Conservation (phyloP, 2,113 vertebrate species). For the Calidris pugnax region DNA sequence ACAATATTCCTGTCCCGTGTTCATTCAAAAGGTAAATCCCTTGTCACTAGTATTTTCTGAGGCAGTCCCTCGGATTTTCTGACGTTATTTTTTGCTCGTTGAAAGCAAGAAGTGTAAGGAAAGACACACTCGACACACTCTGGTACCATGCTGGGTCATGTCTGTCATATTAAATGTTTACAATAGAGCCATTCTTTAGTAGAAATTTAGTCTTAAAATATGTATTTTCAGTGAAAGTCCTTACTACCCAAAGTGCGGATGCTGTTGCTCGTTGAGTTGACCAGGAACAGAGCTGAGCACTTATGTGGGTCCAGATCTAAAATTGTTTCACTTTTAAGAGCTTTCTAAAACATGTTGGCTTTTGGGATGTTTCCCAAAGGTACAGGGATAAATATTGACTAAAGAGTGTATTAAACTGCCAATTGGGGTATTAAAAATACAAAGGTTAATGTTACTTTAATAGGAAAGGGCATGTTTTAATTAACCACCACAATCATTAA, state of each 20-base stretch:
- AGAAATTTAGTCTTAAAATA: neutral
- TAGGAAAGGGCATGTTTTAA: neutral
- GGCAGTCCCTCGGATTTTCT: neutral
- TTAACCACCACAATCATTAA: neutral
- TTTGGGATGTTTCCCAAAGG: neutral
- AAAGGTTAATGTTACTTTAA: neutral
- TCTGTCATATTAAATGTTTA: neutral
- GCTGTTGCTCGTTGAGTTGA: neutral
- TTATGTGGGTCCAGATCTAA: neutral
- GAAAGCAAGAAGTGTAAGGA: neutral
- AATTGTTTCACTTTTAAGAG: neutral
- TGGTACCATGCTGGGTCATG: neutral
- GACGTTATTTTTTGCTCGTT: neutral
- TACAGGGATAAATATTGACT: neutral
- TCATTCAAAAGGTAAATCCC: neutral
- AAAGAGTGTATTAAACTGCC: neutral
- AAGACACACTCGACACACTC: neutral
- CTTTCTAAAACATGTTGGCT: neutral
- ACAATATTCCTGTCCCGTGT: neutral
- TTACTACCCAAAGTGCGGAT: neutral
- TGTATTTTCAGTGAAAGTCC: neutral
- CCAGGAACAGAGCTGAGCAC: neutral
- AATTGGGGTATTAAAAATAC: neutral
- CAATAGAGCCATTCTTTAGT: neutral
- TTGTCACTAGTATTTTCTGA: neutral